Evolutionary conservation across 1,140 invertebrate genomes (phyloP).

Genomic region (Paraescarpia echinospica): DNA sequence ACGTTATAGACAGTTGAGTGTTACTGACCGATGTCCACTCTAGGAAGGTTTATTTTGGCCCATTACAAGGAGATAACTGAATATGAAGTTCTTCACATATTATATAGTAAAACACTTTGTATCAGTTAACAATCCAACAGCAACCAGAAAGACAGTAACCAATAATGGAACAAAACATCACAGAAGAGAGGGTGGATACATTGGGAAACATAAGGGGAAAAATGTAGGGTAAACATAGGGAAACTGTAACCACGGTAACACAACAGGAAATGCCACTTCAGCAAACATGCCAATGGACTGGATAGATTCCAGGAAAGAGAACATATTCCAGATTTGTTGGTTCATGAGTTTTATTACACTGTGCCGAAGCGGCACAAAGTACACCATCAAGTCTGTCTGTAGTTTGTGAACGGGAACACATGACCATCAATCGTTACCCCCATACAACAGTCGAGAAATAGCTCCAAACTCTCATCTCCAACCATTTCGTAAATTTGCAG

Average conservation of each 20-base stretch:
- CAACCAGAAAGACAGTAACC: not conserved
- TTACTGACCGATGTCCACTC: too few relatives aligned
- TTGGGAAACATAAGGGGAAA: not conserved
- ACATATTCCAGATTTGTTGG: not conserved
- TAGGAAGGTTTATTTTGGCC: not conserved
- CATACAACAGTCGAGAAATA: not conserved
- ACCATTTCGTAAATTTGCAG: not conserved
- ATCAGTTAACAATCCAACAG: not conserved
- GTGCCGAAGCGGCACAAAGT: not conserved
- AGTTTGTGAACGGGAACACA: not conserved
- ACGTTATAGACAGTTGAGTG: not conserved
- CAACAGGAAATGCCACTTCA: not conserved
- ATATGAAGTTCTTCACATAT: not conserved
- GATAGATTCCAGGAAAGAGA: not conserved
- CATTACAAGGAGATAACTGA: not conserved
- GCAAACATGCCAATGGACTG: not conserved
- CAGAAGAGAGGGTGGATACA: not conserved
- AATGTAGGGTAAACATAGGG: not conserved
- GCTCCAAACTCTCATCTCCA: not conserved
- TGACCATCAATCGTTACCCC: not conserved
- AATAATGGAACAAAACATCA: not conserved
- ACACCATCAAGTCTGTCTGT: not conserved
- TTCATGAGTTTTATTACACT: not conserved
- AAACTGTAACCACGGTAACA: not conserved
- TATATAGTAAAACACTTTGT: not conserved